phyloP scores from a whole-genome alignment of 2,888 invertebrate genomes.

The Noctua janthina region DNA sequence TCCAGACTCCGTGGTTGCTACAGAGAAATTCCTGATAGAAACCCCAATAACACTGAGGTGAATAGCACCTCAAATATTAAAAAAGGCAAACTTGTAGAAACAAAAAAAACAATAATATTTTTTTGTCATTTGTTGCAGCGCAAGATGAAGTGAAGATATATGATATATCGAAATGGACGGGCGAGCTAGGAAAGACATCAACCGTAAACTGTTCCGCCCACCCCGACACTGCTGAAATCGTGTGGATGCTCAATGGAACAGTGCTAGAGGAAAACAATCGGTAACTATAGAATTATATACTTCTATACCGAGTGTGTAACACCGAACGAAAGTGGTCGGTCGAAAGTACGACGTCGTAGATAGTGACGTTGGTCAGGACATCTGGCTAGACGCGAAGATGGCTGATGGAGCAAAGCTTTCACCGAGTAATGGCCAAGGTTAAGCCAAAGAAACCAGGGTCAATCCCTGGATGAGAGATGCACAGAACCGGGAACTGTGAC shows the following conservation, averaged over 20 bases:
- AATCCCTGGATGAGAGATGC: not conserved
- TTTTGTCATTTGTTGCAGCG: conserved; percentile 54
- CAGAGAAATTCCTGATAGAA: not conserved
- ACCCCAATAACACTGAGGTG: not conserved
- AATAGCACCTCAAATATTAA: not conserved
- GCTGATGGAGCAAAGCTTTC: not conserved
- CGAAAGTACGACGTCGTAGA: not conserved
- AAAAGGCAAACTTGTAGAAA: not conserved
- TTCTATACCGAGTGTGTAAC: not conserved
- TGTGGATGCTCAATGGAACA: conserved; percentile 79
- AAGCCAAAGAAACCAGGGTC: not conserved
- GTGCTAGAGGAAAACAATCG: conserved; percentile 68
- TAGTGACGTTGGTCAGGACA: too few relatives aligned
- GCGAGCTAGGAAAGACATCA: conserved; percentile 75
- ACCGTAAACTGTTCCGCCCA: conserved; percentile 78
- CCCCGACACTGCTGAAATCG: conserved; percentile 74
- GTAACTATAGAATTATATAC: conserved; percentile 69
- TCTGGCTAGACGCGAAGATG: not conserved
- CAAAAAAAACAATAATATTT: not conserved
- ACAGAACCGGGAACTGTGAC: not conserved
- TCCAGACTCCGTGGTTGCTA: not conserved
- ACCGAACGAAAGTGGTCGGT: not conserved
- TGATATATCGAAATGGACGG: conserved; percentile 69
- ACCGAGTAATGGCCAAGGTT: not conserved
- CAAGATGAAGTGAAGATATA: conserved; percentile 71